Conservation (phyloP, 2,888 invertebrate genomes). For the Busseola fusca region DNA sequence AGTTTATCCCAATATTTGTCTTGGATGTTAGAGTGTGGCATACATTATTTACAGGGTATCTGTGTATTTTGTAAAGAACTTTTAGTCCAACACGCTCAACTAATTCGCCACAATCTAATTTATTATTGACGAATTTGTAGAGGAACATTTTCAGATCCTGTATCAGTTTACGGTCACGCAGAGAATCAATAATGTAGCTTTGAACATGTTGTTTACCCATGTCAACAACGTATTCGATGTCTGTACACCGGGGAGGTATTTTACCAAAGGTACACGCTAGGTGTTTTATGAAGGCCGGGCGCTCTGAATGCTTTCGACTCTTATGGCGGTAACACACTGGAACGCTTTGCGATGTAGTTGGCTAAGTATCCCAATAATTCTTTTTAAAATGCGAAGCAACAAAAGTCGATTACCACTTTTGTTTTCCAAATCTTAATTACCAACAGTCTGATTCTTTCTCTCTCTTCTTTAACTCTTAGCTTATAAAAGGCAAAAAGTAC, state of each 20-base stretch:
- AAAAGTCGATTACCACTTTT: too few relatives aligned
- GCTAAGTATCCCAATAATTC: too few relatives aligned
- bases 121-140: not conserved
- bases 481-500: too few relatives aligned
- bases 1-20: not conserved
- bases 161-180: not conserved
- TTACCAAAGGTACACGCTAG: not conserved
- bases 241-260: not conserved
- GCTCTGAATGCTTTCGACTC: not conserved
- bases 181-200: not conserved
- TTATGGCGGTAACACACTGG: too few relatives aligned
- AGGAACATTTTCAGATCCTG: not conserved
- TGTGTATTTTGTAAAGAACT: not conserved
- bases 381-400: too few relatives aligned
- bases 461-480: too few relatives aligned
- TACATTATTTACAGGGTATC: not conserved
- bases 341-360: too few relatives aligned
- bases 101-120: not conserved
- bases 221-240: too few relatives aligned
- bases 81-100: not conserved
- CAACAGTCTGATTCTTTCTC: too few relatives aligned
- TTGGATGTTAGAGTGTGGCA: not conserved
- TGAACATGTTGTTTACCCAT: not conserved
- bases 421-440: too few relatives aligned
- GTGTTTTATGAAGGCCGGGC: not conserved